A percentile compares a stretch with the other conserved stretches of the same genome.
Evolutionary conservation across 2,113 vertebrate species (phyloP).

Genomic region (Mugil cephalus): DNA sequence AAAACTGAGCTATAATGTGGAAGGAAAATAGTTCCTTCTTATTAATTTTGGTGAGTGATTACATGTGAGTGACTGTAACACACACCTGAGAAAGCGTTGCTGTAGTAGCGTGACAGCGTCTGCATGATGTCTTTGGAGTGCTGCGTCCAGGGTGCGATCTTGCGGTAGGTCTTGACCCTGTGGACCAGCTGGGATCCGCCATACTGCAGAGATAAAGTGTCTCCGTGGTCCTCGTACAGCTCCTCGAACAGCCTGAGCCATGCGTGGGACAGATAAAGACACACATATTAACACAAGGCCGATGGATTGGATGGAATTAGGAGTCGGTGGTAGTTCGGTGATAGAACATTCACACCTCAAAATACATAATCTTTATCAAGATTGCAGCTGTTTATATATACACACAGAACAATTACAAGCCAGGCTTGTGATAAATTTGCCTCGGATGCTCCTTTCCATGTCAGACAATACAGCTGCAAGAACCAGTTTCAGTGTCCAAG

Average conservation of each 20-base stretch:
- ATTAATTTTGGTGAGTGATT: too few species aligned
- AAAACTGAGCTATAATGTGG: too few species aligned
- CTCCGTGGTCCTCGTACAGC: constrained; percentile 98
- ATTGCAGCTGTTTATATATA: too few species aligned
- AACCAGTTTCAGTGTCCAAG: not conserved
- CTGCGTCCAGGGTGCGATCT: constrained; percentile 98
- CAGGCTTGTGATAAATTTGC: too few species aligned
- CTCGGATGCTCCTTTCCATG: too few species aligned
- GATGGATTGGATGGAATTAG: too few species aligned
- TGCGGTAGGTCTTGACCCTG: constrained; percentile 97
- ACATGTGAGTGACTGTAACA: not conserved
- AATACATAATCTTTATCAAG: too few species aligned
- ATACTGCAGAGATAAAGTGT: constrained; percentile 95
- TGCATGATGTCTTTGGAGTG: constrained; percentile 99
- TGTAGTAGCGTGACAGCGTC: constrained; percentile 95
- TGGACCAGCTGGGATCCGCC: constrained; percentile 98
- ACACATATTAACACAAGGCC: too few species aligned
- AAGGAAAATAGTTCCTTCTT: too few species aligned
- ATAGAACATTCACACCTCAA: too few species aligned
- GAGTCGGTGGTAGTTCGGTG: too few species aligned
- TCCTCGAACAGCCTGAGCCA: constrained; percentile 94
- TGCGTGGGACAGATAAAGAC: not conserved
- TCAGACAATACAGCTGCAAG: not conserved
- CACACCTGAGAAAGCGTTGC: constrained; percentile 97
- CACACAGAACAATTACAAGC: too few species aligned